phyloP scores from a whole-genome alignment of 1,140 invertebrate genomes.

The Heterodera carotae region DNA sequence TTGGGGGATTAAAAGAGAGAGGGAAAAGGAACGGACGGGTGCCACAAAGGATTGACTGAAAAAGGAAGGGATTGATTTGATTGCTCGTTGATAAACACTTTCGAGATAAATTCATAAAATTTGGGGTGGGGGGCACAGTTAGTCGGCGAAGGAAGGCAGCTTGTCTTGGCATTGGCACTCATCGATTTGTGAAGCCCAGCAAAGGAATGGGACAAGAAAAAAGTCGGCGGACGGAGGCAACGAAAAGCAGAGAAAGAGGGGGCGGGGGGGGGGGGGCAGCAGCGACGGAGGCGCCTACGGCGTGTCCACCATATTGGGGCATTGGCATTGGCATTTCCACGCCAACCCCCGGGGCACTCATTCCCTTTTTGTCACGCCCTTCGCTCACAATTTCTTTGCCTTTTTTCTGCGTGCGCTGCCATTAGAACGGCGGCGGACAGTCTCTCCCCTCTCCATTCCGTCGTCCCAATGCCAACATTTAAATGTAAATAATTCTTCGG shows the following conservation, averaged over 20 bases:
- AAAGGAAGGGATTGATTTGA: too few species aligned
- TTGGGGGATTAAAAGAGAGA: not conserved
- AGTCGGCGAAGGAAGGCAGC: not conserved
- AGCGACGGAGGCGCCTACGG: not conserved
- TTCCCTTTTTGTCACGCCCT: too few species aligned
- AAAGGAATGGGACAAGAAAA: not conserved
- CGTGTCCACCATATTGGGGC: too few species aligned
- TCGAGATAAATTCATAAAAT: too few species aligned
- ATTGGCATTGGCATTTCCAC: not conserved
- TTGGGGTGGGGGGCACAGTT: not conserved
- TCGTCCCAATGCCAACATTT: too few species aligned
- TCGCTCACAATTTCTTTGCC: too few species aligned
- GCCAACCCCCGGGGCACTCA: too few species aligned
- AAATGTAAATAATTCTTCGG: too few species aligned
- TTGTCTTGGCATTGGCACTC: conserved; percentile 14
- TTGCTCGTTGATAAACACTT: not conserved
- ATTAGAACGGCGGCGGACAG: too few species aligned
- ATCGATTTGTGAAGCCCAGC: not conserved
- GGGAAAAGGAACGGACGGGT: not conserved
- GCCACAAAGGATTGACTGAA: not conserved
- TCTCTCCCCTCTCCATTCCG: too few species aligned
- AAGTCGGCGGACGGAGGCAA: not conserved
- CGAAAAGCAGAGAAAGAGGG: not conserved
- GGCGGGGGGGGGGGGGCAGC: too few species aligned
- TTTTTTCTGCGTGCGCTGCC: too few species aligned